Evolutionary conservation across 1,140 invertebrate genomes (phyloP), one percentile per base, ranked within the genome.

Genomic region (Pteromalus puparum): DNA sequence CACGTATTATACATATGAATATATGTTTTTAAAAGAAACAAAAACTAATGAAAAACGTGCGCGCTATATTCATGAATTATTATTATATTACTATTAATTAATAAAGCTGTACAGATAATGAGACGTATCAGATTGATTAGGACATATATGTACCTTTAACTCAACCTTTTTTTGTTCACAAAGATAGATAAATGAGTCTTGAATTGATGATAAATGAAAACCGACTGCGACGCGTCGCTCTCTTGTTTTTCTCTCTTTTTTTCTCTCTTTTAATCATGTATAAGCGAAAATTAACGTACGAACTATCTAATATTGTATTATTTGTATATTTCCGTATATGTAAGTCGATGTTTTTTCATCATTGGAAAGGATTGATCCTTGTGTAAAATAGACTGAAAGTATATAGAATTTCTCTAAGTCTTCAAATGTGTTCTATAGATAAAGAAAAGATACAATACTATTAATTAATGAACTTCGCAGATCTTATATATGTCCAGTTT

Each of bases 31-130:
- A 83, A 83, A 77, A 30, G 21, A 61, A 84, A 79, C 2, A 15
- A 72, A 84, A 65, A 18, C n/a, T 24, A 84, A 46, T 13, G 26
- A 34, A 42, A 82, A 82, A 81, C 80, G 78, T 61, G 70, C 70
- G 82, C 53, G 70, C 46, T 79, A 77, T 79, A 77, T 78, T 26
- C 9, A 84, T 84, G 2, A 79, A 84, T 78, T 74, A 78, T 53
- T 78, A 82, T 77, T 42, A 83, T 67, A 34, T 68, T 26, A 78
- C 38, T 83, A 70, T 78, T 61, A 28, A 70, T 12, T 78, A 85
- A 85, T 73, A 70, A 84, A 76, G 61, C 82, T 89, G 87, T 88
- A 81, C 73, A 77, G 80, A 13, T 76, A 67, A 73, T 84, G 30
- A 85, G 72, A 76, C 46, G 78, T 76, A 85, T 81, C 61, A 85